Base-by-base conservation (phyloP, 1,140 invertebrate genomes). In the Neoseiulus cucumeris region DNA sequence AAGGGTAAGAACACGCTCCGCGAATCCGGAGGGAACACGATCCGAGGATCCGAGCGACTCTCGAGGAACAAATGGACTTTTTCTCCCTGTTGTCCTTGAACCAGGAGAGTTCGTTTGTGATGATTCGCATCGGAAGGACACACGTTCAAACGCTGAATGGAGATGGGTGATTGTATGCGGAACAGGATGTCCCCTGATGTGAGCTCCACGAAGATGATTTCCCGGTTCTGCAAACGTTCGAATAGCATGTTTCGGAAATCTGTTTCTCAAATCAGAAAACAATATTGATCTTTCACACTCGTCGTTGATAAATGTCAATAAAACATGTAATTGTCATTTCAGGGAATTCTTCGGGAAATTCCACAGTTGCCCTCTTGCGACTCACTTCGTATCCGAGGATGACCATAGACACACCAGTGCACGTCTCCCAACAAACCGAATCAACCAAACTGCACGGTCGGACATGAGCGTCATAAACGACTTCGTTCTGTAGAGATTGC, bases 61-160 rank as follows among this genome's bases (percentile, higher is more conserved):
- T 59, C 51, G 51, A 59, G 14, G 51, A 25, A 59, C 51, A 59
- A 25, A 59, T 59, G 51, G 12, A 33, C 33, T 25, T 59, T 59
- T 25, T 59, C 14, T 1, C 51, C 51, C 14, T 29, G 33, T 2
- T 25, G 17, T 2, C 25, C 33, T 20, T 59, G 51, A 14, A 59
- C 22, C 1, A 59, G 25, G 4, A 59, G 51, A n/a, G 33, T 25
- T 17, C 51, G 17, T 33, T 33, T 25, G 33, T 59, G 51, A 17
- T 33, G 51, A 59, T 59, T 25, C 25, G 25, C 25, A 33, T 59
- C 51, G 25, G 51, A 20, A 25, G 25, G 51, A 25, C 51, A 59
- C 17, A 59, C 51, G 14, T 29, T 17, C 14, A 59, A 17, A 17
- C 14, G 14, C 14, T 25, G 14, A 25, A 59, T 59, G 25, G 51